Evolutionary conservation across 2,888 invertebrate genomes (phyloP).

Genomic region (Drosophila falleni): DNA sequence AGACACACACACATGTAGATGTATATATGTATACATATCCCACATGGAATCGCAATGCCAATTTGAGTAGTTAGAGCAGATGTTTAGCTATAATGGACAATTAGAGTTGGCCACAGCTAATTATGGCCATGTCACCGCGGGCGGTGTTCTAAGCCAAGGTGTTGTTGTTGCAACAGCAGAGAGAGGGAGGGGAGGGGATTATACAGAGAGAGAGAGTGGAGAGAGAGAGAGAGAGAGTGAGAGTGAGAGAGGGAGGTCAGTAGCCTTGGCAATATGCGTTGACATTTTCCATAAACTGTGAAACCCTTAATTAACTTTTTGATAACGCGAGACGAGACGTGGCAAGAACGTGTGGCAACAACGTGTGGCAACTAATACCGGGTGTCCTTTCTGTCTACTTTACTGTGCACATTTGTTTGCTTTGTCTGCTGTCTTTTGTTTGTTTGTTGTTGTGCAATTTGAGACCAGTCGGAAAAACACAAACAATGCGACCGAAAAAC

Average conservation of each 20-base stretch:
- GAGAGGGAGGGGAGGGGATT: background rate
- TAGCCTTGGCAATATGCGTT: slow-evolving; percentile 29
- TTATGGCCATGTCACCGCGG: slow-evolving; percentile 67
- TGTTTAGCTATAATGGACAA: slow-evolving; percentile 51
- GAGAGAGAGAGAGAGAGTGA: background rate
- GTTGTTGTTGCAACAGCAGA: background rate
- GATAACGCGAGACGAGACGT: slow-evolving; percentile 12
- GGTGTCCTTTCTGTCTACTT: background rate
- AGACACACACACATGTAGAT: background rate
- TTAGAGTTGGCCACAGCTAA: slow-evolving; percentile 72
- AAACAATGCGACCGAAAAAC: slow-evolving; percentile 56
- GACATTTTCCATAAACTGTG: slow-evolving; percentile 73
- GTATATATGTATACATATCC: background rate
- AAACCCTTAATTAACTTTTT: slow-evolving; percentile 80
- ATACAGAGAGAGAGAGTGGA: too few relatives aligned
- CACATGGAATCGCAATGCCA: slow-evolving; percentile 10
- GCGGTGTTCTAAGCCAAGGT: slow-evolving; percentile 40
- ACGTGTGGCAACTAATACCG: slow-evolving; percentile 36
- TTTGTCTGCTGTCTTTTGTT: slow-evolving; percentile 25
- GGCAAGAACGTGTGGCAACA: slow-evolving; percentile 10
- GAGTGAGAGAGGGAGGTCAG: background rate
- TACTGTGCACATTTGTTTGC: slow-evolving; percentile 18
- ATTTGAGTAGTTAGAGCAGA: slow-evolving; percentile 29
- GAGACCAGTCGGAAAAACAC: slow-evolving; percentile 34
- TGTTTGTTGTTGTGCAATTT: slow-evolving; percentile 47